A percentile compares a stretch with the other conserved stretches of the same genome.
These are phyloP conservation scores for Aphidius gifuensis DNA, from an alignment of 1,140 invertebrate species.

Conservation along the genomic window DNA sequence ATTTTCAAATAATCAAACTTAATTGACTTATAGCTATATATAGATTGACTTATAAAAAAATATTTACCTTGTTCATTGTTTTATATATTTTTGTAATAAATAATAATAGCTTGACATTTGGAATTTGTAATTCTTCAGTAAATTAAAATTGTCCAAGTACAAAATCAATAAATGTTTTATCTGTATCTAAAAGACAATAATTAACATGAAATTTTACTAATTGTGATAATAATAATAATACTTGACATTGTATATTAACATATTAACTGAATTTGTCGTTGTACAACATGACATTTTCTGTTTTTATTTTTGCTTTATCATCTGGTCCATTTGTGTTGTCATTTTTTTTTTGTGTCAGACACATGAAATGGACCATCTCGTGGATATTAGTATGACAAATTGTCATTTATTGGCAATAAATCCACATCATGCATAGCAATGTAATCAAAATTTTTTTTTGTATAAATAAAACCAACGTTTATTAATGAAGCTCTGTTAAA, in stretches of 20 bases:
- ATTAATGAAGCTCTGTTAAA: constrained; percentile 97
- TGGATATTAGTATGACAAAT: constrained; percentile 81
- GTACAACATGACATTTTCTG: constrained; percentile 63
- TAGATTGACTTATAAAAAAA: too few relatives aligned
- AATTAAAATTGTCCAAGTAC: constrained; percentile 85
- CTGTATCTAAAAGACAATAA: constrained; percentile 86
- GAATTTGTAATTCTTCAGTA: constrained; percentile 82
- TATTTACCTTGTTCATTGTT: too few relatives aligned
- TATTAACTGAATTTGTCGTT: constrained; percentile 73
- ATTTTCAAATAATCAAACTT: too few relatives aligned
- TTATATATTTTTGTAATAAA: constrained; percentile 69
- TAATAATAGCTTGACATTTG: constrained; percentile 71
- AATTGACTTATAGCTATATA: too few relatives aligned
- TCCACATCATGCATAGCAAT: constrained; percentile 99
- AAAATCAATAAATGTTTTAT: constrained; percentile 83
- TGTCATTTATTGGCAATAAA: constrained; percentile 84
- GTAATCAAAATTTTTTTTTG: constrained; percentile 84
- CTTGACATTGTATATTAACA: constrained; percentile 75
- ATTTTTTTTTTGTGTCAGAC: constrained; percentile 56
- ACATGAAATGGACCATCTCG: constrained; percentile 73
- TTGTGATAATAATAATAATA: constrained; percentile 76
- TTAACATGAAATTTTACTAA: constrained; percentile 82
- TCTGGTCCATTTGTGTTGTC: too few relatives aligned
- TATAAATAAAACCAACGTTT: constrained; percentile 87
- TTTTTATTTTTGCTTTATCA: constrained; percentile 24